Percentiles rank a stretch among this genome's conserved stretches.
phyloP scores from a whole-genome alignment of 2,888 invertebrate species.

The Herminia tarsipennalis region DNA sequence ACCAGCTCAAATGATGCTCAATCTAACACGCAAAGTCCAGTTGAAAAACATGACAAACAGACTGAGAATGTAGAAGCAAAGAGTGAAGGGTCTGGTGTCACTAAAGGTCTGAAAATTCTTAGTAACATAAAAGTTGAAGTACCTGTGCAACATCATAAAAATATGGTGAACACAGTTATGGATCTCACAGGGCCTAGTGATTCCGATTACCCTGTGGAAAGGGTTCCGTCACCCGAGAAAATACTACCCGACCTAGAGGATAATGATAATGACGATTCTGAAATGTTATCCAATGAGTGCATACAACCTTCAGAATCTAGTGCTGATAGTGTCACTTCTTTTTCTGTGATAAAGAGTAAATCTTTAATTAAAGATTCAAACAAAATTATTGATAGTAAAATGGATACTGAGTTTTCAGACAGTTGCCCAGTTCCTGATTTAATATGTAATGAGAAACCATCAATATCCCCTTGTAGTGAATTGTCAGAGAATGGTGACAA shows the following conservation, averaged over 20 bases:
- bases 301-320: conserved; percentile 59
- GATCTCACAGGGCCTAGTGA: conserved; percentile 75
- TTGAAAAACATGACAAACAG: conserved; percentile 35
- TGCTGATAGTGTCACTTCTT: conserved; percentile 62
- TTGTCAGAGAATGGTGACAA: conserved; percentile 78
- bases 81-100: conserved; percentile 59
- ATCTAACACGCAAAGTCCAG: conserved; percentile 29
- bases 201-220: conserved; percentile 58
- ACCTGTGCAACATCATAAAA: conserved; percentile 78
- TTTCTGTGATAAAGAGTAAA: conserved; percentile 78
- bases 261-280: conserved; percentile 56
- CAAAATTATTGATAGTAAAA: conserved; percentile 63
- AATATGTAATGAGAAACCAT: conserved; percentile 82
- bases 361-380: conserved; percentile 63
- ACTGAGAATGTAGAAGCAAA: conserved; percentile 51
- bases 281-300: conserved; percentile 53
- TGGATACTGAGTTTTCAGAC: conserved; percentile 74
- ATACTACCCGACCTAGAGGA: conserved; percentile 77
- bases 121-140: conserved; percentile 84
- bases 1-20: conserved; percentile 7
- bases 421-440: conserved; percentile 80
- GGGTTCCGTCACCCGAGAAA: conserved; percentile 65
- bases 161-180: conserved; percentile 77
- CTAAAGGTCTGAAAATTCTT: conserved; percentile 79
- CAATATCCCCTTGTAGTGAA: conserved; percentile 81